phyloP scores from a whole-genome alignment of 2,797 vertebrate species.

The Distichodus sexfasciatus region DNA sequence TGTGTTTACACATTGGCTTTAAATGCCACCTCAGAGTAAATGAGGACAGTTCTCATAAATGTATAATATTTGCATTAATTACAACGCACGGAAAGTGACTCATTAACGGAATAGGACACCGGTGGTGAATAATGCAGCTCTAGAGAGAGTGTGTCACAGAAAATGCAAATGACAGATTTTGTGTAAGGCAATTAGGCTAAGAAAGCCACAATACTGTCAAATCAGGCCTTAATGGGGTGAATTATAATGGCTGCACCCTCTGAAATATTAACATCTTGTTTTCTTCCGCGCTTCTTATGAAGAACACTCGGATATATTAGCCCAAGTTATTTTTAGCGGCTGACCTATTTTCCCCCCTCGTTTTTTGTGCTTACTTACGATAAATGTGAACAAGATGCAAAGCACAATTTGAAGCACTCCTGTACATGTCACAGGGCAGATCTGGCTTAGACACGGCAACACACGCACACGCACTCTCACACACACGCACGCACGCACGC shows the following conservation, averaged over 20 bases:
- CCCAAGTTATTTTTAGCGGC: conserved; percentile 21
- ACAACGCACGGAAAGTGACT: conserved; percentile 4
- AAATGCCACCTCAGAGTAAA: background rate
- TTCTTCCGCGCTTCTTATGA: conserved; percentile 15
- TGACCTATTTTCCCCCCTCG: conserved; percentile 11
- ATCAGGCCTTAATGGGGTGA: conserved; percentile 12
- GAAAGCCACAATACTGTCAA: conserved; percentile 19
- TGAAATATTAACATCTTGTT: conserved; percentile 26
- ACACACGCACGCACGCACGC: too few species aligned
- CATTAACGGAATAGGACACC: conserved; percentile 16
- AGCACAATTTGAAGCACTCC: background rate
- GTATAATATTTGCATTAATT: conserved; percentile 3
- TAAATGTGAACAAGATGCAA: conserved; percentile 19
- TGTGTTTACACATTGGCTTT: background rate
- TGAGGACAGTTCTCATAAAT: background rate
- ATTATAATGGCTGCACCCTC: conserved; percentile 13
- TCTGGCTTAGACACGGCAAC: background rate
- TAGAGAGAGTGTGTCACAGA: background rate
- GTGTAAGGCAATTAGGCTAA: conserved; percentile 7
- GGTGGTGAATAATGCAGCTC: conserved; percentile 11
- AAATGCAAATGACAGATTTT: conserved; percentile 27
- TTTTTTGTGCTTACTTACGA: background rate
- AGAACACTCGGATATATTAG: conserved; percentile 17
- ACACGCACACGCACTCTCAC: too few species aligned
- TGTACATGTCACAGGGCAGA: conserved; percentile 11